Evolutionary conservation across 2,797 vertebrate genomes (phyloP).

Genomic region (Halcyon badia): DNA sequence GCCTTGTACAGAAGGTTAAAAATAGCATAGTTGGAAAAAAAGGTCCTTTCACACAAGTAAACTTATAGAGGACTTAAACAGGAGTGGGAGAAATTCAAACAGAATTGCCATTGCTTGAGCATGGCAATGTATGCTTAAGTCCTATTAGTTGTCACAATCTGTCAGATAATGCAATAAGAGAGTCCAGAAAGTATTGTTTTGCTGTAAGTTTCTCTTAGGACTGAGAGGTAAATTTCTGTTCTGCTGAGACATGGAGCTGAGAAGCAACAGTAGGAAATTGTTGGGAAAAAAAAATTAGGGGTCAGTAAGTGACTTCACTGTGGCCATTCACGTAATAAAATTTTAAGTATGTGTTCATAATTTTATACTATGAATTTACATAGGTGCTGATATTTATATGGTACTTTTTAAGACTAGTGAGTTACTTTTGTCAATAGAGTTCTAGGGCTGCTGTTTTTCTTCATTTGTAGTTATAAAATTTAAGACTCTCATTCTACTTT

Average conservation of each 20-base stretch:
- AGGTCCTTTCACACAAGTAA: not conserved
- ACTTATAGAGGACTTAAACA: not conserved
- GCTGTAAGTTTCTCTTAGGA: not conserved
- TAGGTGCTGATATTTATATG: constrained; percentile 59
- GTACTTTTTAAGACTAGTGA: constrained; percentile 51
- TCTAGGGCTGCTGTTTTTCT: constrained; percentile 50
- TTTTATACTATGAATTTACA: constrained; percentile 11
- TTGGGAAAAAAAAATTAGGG: not conserved
- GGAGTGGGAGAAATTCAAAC: not conserved
- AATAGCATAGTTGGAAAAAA: not conserved
- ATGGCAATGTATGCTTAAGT: not conserved
- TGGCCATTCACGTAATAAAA: not conserved
- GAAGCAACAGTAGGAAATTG: not conserved
- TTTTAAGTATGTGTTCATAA: not conserved
- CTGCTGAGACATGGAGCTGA: not conserved
- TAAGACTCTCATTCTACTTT: constrained; percentile 1
- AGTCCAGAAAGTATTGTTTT: not conserved
- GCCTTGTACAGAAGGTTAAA: not conserved
- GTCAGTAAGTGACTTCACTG: not conserved
- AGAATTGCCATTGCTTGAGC: not conserved
- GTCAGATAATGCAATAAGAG: not conserved
- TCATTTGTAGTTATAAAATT: constrained; percentile 49
- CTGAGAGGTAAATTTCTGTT: not conserved
- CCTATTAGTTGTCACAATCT: not conserved
- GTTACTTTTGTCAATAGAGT: constrained; percentile 8